phyloP scores from a whole-genome alignment of 1,140 invertebrate genomes.

The Chlorops oryzae region DNA sequence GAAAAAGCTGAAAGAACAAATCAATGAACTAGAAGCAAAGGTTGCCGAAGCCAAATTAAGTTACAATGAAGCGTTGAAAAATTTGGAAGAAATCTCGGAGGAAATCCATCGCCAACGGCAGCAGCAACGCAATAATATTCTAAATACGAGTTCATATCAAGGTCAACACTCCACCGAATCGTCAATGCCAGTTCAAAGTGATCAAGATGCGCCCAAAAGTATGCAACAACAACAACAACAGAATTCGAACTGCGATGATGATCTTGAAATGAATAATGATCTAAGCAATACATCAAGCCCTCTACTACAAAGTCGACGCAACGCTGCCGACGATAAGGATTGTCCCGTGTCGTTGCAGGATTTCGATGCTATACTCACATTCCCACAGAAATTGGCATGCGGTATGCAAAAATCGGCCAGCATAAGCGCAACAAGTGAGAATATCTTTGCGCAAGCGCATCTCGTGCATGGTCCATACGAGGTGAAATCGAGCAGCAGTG shows the following conservation, averaged over 20 bases:
- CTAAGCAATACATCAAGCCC: conserved; percentile 36
- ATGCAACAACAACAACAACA: no score
- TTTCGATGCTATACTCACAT: conserved; percentile 34
- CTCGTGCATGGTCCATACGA: conserved; percentile 37
- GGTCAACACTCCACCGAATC: background rate
- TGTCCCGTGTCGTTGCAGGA: conserved; percentile 44
- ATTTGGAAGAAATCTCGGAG: conserved; percentile 87
- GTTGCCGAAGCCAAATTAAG: conserved; percentile 75
- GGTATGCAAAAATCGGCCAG: conserved; percentile 43
- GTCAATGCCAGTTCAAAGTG: no score
- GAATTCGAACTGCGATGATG: no score
- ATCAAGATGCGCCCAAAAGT: no score
- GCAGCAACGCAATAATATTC: conserved; percentile 35
- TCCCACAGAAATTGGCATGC: conserved; percentile 33
- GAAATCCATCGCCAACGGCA: conserved; percentile 71
- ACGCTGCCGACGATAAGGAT: conserved; percentile 42
- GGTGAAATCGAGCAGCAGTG: conserved; percentile 31
- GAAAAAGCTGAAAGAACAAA: conserved; percentile 77
- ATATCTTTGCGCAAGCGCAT: conserved; percentile 29
- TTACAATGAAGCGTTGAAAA: conserved; percentile 79
- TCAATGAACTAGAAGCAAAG: conserved; percentile 70
- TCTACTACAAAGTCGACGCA: conserved; percentile 24
- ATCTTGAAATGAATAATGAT: conserved; percentile 46
- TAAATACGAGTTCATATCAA: no score
- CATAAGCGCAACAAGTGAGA: conserved; percentile 34